Conservation (phyloP, 2,888 invertebrate species). For the Drosophila multiciliata region DNA sequence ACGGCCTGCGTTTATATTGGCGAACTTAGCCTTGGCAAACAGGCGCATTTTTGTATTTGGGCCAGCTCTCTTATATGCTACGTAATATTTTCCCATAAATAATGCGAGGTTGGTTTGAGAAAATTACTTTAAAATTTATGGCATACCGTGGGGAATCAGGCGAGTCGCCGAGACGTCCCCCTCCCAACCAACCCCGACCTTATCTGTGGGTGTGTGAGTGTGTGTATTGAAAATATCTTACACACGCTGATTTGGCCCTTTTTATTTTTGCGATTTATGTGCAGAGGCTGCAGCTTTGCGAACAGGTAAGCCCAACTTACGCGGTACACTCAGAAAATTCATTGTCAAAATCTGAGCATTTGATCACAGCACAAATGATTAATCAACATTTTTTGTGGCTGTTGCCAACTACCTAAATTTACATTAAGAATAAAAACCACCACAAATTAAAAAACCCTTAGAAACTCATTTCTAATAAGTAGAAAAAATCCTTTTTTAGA, state of each 20-base stretch:
- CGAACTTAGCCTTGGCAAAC: constrained; percentile 4
- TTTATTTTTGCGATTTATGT: constrained; percentile 75
- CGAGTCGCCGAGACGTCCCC: neutral
- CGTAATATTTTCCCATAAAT: constrained; percentile 79
- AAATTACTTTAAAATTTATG: constrained; percentile 82
- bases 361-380: neutral
- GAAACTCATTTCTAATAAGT: neutral
- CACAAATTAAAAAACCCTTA: neutral
- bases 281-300: constrained; percentile 45
- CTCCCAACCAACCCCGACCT: constrained; percentile 13
- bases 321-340: constrained; percentile 13
- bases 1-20: neutral
- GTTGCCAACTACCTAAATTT: neutral
- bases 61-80: constrained; percentile 38
- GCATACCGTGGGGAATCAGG: constrained; percentile 47
- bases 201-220: constrained; percentile 1
- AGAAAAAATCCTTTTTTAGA: too few relatives aligned
- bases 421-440: neutral
- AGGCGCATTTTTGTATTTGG: constrained; percentile 53
- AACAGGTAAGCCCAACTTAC: constrained; percentile 44
- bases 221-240: constrained; percentile 42
- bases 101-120: constrained; percentile 65
- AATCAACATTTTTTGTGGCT: neutral
- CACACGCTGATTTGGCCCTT: constrained; percentile 77
- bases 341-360: neutral